A percentile compares a stretch with the other conserved stretches of the same genome.
phyloP scores from a whole-genome alignment of 2,888 invertebrate genomes.

The Periphyllus acericola region DNA sequence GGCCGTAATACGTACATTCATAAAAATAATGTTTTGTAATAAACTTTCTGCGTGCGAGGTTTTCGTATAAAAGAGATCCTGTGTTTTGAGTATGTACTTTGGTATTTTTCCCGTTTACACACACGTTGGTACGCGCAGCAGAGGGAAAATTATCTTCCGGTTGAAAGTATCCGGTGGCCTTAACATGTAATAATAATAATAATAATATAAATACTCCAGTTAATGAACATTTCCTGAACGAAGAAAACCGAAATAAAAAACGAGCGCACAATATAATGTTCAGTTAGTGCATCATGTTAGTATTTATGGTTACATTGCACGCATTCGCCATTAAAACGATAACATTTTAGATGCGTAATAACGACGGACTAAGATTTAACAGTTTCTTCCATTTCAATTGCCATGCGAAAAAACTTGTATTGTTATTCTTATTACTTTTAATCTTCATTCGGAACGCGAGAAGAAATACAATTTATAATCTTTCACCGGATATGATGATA shows the following conservation, averaged over 20 bases:
- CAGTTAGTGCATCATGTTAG: too few species aligned
- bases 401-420: too few species aligned
- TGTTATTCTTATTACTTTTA: background rate
- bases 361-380: too few species aligned
- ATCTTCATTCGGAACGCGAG: background rate
- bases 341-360: too few species aligned
- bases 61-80: constrained; percentile 17
- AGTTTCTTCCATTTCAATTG: too few species aligned
- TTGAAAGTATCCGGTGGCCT: background rate
- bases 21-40: constrained; percentile 30
- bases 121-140: background rate
- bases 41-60: constrained; percentile 15
- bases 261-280: too few species aligned
- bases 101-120: background rate
- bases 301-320: too few species aligned
- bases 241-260: background rate
- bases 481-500: too few species aligned
- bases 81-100: background rate
- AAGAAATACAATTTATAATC: too few species aligned
- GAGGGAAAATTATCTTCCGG: background rate
- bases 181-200: background rate
- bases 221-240: background rate
- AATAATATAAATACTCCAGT: background rate
- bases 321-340: too few species aligned
- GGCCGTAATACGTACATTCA: background rate